Base-by-base conservation (phyloP, 2,797 vertebrate genomes). In the Xiphophorus birchmanni region DNA sequence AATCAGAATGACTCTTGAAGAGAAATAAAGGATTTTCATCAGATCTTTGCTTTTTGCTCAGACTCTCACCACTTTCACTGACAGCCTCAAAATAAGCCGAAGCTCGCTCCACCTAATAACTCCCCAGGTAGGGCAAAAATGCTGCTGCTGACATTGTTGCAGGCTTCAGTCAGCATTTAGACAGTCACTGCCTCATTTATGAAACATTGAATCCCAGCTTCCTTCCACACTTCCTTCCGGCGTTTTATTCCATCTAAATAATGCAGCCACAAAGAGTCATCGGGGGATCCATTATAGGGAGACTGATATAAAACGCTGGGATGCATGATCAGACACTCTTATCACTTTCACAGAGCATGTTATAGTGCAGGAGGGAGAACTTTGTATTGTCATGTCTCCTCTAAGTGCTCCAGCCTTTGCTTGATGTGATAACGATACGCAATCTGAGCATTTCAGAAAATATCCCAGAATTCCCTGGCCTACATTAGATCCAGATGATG, bases 221-320 rank as follows among this genome's bases (percentile, higher is more conserved):
- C 89, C 90, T 92, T 90, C 83, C 88, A 88, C 74, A 76, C 85
- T 90, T 92, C 88, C 92, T 93, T 92, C 89, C 79, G 84, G 90
- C 91, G 0, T 93, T 94, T 94, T 94, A 92, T 94, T 93, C 92
- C 91, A 92, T 92, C 92, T 95, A 94, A 95, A 95, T 95, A 94
- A 95, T 94, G 92, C 94, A 94, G 90, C 86, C 82, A 80, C 83
- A 87, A 93, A 88, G 90, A 94, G 90, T 90, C 92, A 93, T 92
- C 73, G 88, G 93, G 92, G 92, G 89, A 90, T 92, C 92, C 82
- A 92, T 94, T 94, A 94, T 91, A 84, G 86, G 88, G 87, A 83
- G 87, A 89, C 90, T 92, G 92, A 93, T 94, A 93, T 87, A 91
- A 90, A 94, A 94, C 86, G 87, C 86, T 86, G 80, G 85, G 89